Conservation (phyloP, 2,797 vertebrate species). For the Nannoperca australis region DNA sequence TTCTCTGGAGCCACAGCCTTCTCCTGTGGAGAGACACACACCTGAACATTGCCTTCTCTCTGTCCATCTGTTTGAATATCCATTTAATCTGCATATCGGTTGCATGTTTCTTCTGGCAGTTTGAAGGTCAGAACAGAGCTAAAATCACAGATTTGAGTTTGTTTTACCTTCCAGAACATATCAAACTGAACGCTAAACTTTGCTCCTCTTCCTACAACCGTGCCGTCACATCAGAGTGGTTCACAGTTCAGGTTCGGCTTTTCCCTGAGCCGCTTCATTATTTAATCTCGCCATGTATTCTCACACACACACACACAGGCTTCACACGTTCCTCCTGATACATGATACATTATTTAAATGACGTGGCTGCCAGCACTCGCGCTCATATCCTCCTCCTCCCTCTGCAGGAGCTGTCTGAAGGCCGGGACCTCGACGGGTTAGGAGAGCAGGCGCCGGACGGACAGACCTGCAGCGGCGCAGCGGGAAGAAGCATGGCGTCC, state of each 20-base stretch:
- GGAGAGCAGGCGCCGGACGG: slow-evolving; percentile 44
- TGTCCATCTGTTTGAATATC: slow-evolving; percentile 43
- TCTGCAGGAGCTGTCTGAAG: slow-evolving; percentile 78
- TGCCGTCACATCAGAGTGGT: neutral
- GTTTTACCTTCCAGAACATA: neutral
- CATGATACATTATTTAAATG: slow-evolving; percentile 26
- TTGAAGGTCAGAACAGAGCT: slow-evolving; percentile 43
- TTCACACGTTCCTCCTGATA: slow-evolving; percentile 9
- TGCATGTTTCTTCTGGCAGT: neutral
- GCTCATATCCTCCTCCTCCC: neutral
- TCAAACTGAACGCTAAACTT: neutral
- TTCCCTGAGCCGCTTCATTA: neutral
- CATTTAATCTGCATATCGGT: slow-evolving; percentile 32
- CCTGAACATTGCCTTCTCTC: slow-evolving; percentile 23
- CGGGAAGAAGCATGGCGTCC: slow-evolving; percentile 83
- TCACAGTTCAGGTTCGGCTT: slow-evolving; percentile 9
- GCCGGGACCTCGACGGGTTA: slow-evolving; percentile 51
- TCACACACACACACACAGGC: too few relatives aligned
- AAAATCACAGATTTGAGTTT: neutral
- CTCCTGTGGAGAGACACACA: neutral
- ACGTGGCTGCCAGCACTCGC: slow-evolving; percentile 6
- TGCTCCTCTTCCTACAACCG: neutral
- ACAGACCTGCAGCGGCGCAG: slow-evolving; percentile 21
- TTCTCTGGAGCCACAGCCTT: neutral
- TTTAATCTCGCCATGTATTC: neutral